phyloP scores from a whole-genome alignment of 1,140 invertebrate genomes.

The Drosophila nannoptera region DNA sequence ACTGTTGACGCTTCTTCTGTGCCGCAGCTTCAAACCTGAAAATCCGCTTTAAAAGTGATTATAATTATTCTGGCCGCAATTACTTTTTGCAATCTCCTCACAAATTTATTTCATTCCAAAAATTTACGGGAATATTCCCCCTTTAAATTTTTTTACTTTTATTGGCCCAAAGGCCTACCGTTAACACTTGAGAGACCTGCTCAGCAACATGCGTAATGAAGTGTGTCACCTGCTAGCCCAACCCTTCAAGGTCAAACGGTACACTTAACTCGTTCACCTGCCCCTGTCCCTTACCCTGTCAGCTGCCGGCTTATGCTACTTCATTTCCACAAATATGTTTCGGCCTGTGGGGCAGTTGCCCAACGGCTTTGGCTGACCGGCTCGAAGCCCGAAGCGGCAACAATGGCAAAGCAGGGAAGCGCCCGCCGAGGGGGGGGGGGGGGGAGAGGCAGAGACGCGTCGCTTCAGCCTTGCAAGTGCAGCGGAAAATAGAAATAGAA shows the following conservation, averaged over 20 bases:
- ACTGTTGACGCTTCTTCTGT: no score
- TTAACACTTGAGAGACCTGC: constrained; percentile 5
- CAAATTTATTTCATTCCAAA: no score
- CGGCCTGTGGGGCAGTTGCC: constrained; percentile 27
- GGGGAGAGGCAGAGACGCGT: neutral
- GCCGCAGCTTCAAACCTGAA: no score
- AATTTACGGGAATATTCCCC: no score
- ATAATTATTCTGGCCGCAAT: no score
- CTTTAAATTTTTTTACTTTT: no score
- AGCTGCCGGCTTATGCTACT: constrained; percentile 7
- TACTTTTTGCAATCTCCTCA: no score
- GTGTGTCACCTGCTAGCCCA: constrained; percentile 5
- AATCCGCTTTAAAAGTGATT: no score
- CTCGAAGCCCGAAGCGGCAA: constrained; percentile 4
- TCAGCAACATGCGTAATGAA: neutral
- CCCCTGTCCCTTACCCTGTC: constrained; percentile 8
- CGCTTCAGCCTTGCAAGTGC: constrained; percentile 41
- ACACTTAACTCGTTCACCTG: constrained; percentile 18
- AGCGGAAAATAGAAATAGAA: constrained; percentile 21
- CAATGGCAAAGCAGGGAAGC: neutral
- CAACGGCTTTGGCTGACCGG: constrained; percentile 28
- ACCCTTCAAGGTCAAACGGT: constrained; percentile 32
- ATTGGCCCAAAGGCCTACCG: neutral
- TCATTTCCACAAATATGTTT: constrained; percentile 1
- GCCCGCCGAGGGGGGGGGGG: neutral